Conservation (phyloP, 2,888 invertebrate genomes). For the Muscina levida region DNA sequence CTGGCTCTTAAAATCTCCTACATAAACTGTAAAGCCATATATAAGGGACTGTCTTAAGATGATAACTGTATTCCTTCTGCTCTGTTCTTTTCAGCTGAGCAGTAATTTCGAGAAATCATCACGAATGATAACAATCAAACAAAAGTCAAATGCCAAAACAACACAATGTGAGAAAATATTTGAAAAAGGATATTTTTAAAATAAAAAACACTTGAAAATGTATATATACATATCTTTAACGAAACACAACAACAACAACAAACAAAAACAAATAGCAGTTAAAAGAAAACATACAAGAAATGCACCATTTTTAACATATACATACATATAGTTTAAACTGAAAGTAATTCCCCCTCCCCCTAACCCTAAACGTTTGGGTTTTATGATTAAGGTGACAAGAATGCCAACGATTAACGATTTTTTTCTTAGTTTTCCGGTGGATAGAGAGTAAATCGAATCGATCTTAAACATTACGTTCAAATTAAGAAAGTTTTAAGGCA, state of each 20-base stretch:
- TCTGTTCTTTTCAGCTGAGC: no score
- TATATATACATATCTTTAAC: conserved; percentile 43
- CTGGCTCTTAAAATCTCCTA: no score
- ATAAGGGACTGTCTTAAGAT: no score
- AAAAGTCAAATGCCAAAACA: conserved; percentile 50
- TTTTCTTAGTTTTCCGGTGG: no score
- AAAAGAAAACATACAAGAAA: no score
- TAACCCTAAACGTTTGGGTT: background rate
- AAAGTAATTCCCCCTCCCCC: background rate
- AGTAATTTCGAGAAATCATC: conserved; percentile 3
- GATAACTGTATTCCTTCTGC: no score
- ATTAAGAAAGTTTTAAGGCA: no score
- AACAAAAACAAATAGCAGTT: conserved; percentile 16
- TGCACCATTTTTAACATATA: conserved; percentile 40
- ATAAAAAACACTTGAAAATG: conserved; percentile 30
- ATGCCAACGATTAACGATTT: no score
- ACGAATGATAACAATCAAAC: conserved; percentile 48
- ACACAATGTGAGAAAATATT: conserved; percentile 40
- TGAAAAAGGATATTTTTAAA: conserved; percentile 23
- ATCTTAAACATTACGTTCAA: no score
- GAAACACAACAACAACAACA: background rate
- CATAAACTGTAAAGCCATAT: no score
- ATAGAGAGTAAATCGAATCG: no score
- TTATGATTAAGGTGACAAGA: conserved; percentile 4
- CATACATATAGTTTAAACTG: conserved; percentile 36